Percentiles rank a stretch among this genome's conserved stretches.
Evolutionary conservation across 2,113 vertebrate genomes (phyloP).

Genomic region (Alligator sinensis): DNA sequence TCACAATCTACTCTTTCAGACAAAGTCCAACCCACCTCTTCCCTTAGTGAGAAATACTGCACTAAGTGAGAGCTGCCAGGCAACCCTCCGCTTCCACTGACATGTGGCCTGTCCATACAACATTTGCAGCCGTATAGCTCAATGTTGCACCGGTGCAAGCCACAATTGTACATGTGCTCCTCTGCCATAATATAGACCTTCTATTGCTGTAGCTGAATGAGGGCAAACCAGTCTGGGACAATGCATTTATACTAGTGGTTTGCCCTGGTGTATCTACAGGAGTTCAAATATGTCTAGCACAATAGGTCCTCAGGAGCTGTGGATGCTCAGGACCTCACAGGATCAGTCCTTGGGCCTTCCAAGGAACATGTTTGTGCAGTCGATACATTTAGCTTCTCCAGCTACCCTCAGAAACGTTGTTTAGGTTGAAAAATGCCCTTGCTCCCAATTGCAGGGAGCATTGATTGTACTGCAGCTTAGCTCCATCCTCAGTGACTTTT

Average conservation of each 20-base stretch:
- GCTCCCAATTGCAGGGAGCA: not conserved
- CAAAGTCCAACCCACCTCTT: not conserved
- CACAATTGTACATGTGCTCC: not conserved
- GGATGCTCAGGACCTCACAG: not conserved
- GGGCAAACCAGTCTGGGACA: not conserved
- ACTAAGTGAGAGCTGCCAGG: not conserved
- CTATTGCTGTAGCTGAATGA: not conserved
- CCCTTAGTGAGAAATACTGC: not conserved
- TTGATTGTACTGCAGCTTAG: not conserved
- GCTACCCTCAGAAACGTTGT: not conserved
- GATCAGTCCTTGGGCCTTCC: not conserved
- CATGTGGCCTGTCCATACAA: rapidly evolving
- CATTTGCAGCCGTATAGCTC: not conserved
- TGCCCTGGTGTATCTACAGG: not conserved
- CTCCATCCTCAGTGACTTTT: not conserved
- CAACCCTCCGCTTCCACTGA: rapidly evolving
- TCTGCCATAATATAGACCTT: not conserved
- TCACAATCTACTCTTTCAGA: not conserved
- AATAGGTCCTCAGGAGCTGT: not conserved
- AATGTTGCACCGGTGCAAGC: not conserved
- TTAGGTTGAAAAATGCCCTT: not conserved
- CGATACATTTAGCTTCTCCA: not conserved
- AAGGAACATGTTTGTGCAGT: not conserved
- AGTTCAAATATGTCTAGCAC: not conserved
- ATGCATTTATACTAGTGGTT: rapidly evolving